phyloP scores from a whole-genome alignment of 2,888 invertebrate genomes.

The Mantis religiosa region DNA sequence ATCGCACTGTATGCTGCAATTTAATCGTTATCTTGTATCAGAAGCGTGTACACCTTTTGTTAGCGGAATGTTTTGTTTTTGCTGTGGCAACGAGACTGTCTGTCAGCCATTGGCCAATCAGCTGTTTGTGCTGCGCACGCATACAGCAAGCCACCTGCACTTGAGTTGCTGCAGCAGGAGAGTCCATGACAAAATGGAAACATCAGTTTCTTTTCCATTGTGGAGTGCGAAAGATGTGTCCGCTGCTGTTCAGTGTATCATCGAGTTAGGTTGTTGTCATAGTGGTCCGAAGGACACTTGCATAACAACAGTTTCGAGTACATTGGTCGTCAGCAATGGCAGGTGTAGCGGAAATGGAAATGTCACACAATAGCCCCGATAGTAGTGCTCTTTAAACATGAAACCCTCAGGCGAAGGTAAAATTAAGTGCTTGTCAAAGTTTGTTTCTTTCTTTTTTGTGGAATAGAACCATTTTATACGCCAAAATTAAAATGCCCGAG shows the following conservation, averaged over 20 bases:
- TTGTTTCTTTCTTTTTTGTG: not conserved
- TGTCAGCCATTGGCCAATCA: constrained; percentile 16
- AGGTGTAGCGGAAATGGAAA: not conserved
- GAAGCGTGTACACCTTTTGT: not conserved
- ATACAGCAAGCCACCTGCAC: not conserved
- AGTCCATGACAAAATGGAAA: constrained; percentile 4
- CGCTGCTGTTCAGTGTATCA: not conserved
- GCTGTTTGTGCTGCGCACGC: constrained; percentile 11
- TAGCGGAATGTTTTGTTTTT: not conserved
- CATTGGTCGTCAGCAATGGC: not conserved
- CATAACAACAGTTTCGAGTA: not conserved
- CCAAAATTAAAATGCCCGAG: not conserved
- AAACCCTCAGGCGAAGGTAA: constrained; percentile 14
- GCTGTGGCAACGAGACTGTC: not conserved
- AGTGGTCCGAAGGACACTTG: not conserved
- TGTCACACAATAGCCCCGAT: not conserved
- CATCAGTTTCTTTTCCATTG: not conserved
- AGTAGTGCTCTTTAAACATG: not conserved
- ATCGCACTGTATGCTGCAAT: no score
- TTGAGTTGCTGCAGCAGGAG: not conserved
- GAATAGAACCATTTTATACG: not conserved
- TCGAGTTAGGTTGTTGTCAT: not conserved
- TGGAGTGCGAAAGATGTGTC: not conserved
- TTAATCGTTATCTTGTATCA: no score
- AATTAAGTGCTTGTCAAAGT: not conserved